Evolutionary conservation across 1,140 invertebrate species (phyloP), one percentile per base, ranked within the genome.

Genomic region (Bombus superbus): DNA sequence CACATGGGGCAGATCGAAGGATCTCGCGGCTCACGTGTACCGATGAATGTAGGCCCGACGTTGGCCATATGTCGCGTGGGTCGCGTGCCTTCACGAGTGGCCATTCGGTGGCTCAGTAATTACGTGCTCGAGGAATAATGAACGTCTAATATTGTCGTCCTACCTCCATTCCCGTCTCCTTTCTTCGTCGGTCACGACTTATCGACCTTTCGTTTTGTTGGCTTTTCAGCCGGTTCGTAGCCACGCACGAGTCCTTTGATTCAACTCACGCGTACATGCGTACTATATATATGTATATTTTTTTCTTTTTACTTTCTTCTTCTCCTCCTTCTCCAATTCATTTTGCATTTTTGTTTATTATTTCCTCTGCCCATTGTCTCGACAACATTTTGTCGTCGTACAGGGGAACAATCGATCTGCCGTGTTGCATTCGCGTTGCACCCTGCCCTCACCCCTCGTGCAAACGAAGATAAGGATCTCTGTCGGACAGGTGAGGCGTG

Each of bases 131-230:
- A 92, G 81, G 86, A 90, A 93, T 94, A 94, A 94, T 94, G 91
- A 93, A 94, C 92, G 92, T 90, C 92, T 94, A 94, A 94, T 94
- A 91, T 92, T 93, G 93, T 93, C 93, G 90, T 90, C 89, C 83
- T 90, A 73, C 64, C 78, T 85, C 74, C 68, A 6, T 53, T 32
- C 76, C 42, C 53, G 38, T 86, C 78, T 38, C 66, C 66, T 59
- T 68, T 76, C 72, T 72, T 79, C 80, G 35, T 89, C 64, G 77
- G 75, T 75, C 88, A 88, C 88, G 91, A 93, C 93, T 94, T 93
- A 94, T 93, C 93, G 94, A 94, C 94, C 93, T 93, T 92, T 92
- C 91, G 91, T 93, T 88, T 92, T 93, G 91, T 92, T 90, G 91
- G 90, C 88, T 90, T 89, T 90, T 91, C 85, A 87, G 86, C 88